A percentile compares a stretch with the other conserved stretches of the same genome.
Evolutionary conservation across 1,140 invertebrate species (phyloP).

Genomic region (Heliconius hewitsoni): DNA sequence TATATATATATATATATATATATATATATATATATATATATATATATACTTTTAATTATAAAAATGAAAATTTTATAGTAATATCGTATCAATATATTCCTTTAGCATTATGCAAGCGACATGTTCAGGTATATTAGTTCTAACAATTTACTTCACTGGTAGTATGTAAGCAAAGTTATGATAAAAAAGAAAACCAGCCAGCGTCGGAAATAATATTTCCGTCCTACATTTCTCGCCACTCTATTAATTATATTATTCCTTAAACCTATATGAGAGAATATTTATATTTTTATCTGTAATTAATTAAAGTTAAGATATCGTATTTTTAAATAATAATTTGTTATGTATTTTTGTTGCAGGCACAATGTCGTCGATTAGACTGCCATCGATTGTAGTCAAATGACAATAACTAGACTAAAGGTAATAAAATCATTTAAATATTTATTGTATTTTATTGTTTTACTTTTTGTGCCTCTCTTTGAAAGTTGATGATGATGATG

Average conservation of each 20-base stretch:
- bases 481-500: no score
- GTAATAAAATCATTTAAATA: conserved; percentile 37
- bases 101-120: conserved; percentile 11
- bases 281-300: background rate
- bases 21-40: background rate
- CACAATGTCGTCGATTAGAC: conserved; percentile 70
- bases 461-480: background rate
- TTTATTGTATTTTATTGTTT: background rate
- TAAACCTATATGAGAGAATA: background rate
- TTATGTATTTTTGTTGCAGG: conserved; percentile 62
- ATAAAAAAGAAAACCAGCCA: conserved; percentile 23
- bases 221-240: conserved; percentile 18
- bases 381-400: conserved; percentile 66
- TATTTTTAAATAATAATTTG: conserved; percentile 19
- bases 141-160: background rate
- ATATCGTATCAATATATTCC: background rate
- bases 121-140: conserved; percentile 20
- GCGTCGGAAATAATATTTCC: conserved; percentile 27
- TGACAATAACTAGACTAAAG: conserved; percentile 79
- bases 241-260: conserved; percentile 21
- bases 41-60: no score
- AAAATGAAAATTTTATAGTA: background rate
- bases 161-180: conserved; percentile 18
- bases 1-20: no score
- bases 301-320: no score